Conservation (phyloP, 2,113 vertebrate species). For the Noctilio leporinus region DNA sequence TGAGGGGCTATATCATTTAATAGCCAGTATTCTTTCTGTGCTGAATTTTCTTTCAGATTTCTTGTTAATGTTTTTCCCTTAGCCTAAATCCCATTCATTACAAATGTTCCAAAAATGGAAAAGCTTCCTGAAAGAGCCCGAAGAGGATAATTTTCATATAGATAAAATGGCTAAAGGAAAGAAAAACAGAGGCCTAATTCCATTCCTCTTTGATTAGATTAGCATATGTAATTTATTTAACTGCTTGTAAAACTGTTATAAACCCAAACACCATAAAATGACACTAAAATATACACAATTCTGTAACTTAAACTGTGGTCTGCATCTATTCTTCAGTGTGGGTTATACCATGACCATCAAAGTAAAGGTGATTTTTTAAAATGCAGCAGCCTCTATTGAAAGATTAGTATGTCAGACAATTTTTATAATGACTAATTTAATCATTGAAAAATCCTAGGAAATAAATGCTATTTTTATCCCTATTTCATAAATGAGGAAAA, state of each 20-base stretch:
- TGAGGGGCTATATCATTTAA: neutral
- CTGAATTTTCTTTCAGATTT: slow-evolving; percentile 36
- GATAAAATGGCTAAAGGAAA: neutral
- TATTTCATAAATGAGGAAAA: neutral
- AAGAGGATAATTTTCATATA: slow-evolving; percentile 5
- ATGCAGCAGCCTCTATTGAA: neutral
- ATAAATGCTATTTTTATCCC: neutral
- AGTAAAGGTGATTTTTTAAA: neutral
- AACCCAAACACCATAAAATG: neutral
- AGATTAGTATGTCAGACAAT: neutral
- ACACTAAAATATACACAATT: neutral
- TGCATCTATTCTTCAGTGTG: neutral
- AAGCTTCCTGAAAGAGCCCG: neutral
- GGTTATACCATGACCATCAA: neutral
- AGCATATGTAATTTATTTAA: neutral
- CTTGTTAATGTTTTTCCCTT: neutral
- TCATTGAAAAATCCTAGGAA: neutral
- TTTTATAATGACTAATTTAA: neutral
- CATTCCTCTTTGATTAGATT: neutral
- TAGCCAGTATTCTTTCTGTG: slow-evolving; percentile 21
- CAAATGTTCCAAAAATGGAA: neutral
- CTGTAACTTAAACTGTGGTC: neutral
- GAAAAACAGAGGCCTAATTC: neutral
- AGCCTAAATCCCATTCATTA: neutral
- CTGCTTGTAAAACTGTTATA: neutral